These are phyloP conservation scores for Hyppa rectilinea DNA, from an alignment of 2,888 invertebrate species.

Conservation along the genomic window DNA sequence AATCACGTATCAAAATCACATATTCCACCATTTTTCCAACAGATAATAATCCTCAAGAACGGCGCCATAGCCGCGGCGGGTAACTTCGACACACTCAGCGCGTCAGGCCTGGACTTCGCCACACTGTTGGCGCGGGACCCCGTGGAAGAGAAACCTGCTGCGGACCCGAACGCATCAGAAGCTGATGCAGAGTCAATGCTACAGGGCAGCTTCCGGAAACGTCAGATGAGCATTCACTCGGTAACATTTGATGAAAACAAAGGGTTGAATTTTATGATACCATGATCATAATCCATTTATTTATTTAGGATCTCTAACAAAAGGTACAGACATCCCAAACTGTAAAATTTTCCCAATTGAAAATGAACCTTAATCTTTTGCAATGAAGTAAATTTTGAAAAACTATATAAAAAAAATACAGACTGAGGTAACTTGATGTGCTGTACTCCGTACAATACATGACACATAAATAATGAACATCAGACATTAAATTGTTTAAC, in stretches of 20 bases:
- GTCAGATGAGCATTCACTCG: slow-evolving; percentile 89
- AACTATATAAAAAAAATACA: too few species aligned
- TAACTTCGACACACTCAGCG: slow-evolving; percentile 93
- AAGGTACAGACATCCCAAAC: too few species aligned
- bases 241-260: slow-evolving; percentile 69
- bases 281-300: too few species aligned
- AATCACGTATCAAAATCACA: too few species aligned
- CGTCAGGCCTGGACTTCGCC: slow-evolving; percentile 94
- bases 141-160: slow-evolving; percentile 77
- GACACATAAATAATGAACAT: too few species aligned
- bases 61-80: slow-evolving; percentile 92
- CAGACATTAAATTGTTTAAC: too few species aligned
- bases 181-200: slow-evolving; percentile 76
- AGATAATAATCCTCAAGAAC: slow-evolving; percentile 91
- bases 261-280: not conserved
- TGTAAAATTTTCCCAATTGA: too few species aligned
- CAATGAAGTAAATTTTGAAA: too few species aligned
- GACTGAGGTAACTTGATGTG: too few species aligned
- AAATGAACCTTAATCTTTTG: too few species aligned
- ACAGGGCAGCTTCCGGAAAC: slow-evolving; percentile 85
- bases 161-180: slow-evolving; percentile 62
- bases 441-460: too few species aligned
- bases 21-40: slow-evolving; percentile 11
- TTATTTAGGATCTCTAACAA: too few species aligned
- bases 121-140: slow-evolving; percentile 91